Evolutionary conservation across 2,888 invertebrate species (phyloP).

Genomic region (Caenorhabditis zanzibari): DNA sequence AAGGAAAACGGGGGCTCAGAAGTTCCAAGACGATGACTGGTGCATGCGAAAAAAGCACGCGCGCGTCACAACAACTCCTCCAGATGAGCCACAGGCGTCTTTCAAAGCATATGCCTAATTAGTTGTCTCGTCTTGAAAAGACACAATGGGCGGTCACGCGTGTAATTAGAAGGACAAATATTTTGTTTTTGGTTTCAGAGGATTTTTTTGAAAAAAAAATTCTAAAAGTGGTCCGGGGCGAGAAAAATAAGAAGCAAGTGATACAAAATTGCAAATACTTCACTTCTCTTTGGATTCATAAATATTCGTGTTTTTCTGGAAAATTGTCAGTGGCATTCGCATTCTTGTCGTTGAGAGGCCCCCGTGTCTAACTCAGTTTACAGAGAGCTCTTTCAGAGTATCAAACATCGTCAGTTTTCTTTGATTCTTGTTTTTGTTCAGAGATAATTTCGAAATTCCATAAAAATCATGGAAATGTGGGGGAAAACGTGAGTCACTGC

Average conservation of each 20-base stretch:
- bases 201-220: background rate
- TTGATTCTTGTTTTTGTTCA: too few relatives aligned
- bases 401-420: conserved; percentile 3
- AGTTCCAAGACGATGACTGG: background rate
- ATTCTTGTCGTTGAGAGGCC: conserved; percentile 29
- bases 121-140: conserved; percentile 32
- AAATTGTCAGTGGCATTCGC: conserved; percentile 59
- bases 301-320: conserved; percentile 48
- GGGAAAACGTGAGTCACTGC: background rate
- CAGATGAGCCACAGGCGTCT: conserved; percentile 3
- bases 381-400: conserved; percentile 20
- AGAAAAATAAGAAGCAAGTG: background rate
- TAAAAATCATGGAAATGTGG: background rate
- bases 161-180: conserved; percentile 43
- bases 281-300: conserved; percentile 28
- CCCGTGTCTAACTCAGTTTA: conserved; percentile 50
- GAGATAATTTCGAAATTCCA: background rate
- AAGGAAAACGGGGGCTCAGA: conserved; percentile 3
- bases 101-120: conserved; percentile 61
- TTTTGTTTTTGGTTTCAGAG: background rate
- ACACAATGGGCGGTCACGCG: conserved; percentile 47
- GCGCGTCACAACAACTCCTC: background rate
- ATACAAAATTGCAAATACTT: conserved; percentile 21
- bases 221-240: conserved; percentile 1
- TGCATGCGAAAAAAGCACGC: conserved; percentile 1